Percentiles rank a stretch among this genome's conserved stretches.
phyloP scores from a whole-genome alignment of 2,888 invertebrate species.

The Eristalis intricaria region DNA sequence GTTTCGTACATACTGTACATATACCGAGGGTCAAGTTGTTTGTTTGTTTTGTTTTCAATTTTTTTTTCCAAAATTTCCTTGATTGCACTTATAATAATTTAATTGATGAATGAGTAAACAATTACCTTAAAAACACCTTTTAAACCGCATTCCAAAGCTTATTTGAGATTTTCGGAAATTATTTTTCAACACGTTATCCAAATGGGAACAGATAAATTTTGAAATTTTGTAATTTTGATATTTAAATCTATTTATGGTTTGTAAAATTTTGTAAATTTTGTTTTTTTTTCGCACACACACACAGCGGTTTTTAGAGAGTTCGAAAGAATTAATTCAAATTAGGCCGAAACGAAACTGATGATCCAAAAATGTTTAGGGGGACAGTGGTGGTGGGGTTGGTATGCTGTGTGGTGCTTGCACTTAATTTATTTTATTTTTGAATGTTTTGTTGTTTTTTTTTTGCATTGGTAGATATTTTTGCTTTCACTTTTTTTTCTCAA shows the following conservation, averaged over 20 bases:
- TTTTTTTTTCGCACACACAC: conserved; percentile 52
- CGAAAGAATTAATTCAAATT: conserved; percentile 30
- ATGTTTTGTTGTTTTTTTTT: conserved; percentile 25
- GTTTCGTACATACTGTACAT: conserved; percentile 18
- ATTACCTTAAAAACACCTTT: conserved; percentile 36
- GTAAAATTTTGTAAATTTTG: conserved; percentile 39
- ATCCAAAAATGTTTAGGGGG: conserved; percentile 16
- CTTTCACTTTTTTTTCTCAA: conserved; percentile 40
- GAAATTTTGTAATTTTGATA: conserved; percentile 14
- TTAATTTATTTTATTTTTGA: conserved; percentile 50
- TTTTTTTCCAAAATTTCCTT: not conserved
- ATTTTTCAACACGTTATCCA: not conserved
- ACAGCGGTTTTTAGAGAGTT: conserved; percentile 46
- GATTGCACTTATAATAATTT: conserved; percentile 3
- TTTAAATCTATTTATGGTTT: not conserved
- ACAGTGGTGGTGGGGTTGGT: not conserved
- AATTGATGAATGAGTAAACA: not conserved
- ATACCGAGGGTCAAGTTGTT: conserved; percentile 31
- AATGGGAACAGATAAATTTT: not conserved
- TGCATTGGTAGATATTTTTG: conserved; percentile 7
- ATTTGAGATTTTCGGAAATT: conserved; percentile 3
- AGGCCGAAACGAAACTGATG: conserved; percentile 40
- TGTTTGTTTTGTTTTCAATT: not conserved
- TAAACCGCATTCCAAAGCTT: conserved; percentile 43
- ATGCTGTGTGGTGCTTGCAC: conserved; percentile 66